Evolutionary conservation across 2,797 vertebrate genomes (phyloP).

Genomic region (Chelmon rostratus): DNA sequence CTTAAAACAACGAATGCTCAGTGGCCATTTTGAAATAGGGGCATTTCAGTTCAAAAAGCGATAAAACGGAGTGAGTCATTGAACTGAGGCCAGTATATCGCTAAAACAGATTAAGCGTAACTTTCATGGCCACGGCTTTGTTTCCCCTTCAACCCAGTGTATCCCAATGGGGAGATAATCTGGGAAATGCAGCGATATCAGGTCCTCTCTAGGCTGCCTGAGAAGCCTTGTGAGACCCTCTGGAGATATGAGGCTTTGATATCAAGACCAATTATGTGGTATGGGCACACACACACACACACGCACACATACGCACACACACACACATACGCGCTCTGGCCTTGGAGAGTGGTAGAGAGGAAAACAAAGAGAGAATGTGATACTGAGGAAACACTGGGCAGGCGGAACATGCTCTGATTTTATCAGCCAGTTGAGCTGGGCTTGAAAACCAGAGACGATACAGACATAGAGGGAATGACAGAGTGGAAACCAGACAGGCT

Average conservation of each 20-base stretch:
- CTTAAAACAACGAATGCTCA: slow-evolving; percentile 31
- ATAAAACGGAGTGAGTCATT: slow-evolving; percentile 69
- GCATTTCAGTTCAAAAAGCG: slow-evolving; percentile 45
- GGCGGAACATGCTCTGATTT: slow-evolving; percentile 80
- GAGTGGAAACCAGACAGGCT: slow-evolving; percentile 66
- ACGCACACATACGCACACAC: slow-evolving; percentile 7
- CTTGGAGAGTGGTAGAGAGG: slow-evolving; percentile 70
- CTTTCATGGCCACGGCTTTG: slow-evolving; percentile 76
- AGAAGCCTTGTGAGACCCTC: slow-evolving; percentile 84
- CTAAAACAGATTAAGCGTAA: slow-evolving; percentile 79
- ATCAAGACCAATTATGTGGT: slow-evolving; percentile 84
- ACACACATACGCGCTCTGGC: slow-evolving; percentile 32
- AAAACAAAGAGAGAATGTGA: slow-evolving; percentile 81
- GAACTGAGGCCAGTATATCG: slow-evolving; percentile 66
- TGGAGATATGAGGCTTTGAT: slow-evolving; percentile 86
- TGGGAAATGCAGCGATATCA: slow-evolving; percentile 81
- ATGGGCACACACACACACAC: slow-evolving; percentile 45
- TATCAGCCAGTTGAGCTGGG: slow-evolving; percentile 73
- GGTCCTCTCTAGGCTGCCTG: slow-evolving; percentile 79
- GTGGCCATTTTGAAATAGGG: slow-evolving; percentile 54
- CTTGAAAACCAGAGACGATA: slow-evolving; percentile 73
- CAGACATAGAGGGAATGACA: slow-evolving; percentile 70
- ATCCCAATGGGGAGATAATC: slow-evolving; percentile 81
- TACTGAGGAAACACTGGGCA: slow-evolving; percentile 78
- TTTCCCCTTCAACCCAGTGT: slow-evolving; percentile 75